Conservation (phyloP, 2,113 vertebrate species). For the Clarias macrocephalus region DNA sequence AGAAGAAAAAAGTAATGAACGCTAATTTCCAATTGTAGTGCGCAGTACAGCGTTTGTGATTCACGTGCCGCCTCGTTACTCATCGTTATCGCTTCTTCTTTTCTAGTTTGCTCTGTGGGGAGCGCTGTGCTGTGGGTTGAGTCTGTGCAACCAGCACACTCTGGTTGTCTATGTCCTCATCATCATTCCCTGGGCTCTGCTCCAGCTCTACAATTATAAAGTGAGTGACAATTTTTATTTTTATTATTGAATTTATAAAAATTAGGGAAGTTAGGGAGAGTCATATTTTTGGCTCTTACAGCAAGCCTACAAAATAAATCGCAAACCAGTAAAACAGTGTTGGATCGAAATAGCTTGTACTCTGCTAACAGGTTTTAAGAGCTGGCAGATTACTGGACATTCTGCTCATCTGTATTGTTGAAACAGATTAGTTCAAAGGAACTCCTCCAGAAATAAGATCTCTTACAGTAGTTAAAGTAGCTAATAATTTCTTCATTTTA, state of each 20-base stretch:
- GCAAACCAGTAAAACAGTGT: slow-evolving; percentile 26
- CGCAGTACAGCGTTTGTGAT: not conserved
- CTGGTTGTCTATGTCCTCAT: slow-evolving; percentile 82
- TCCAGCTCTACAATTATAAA: slow-evolving; percentile 70
- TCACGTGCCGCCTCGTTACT: slow-evolving; percentile 11
- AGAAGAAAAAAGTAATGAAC: slow-evolving; percentile 87
- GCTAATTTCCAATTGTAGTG: slow-evolving; percentile 22
- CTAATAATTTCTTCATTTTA: not conserved
- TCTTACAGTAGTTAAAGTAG: slow-evolving; percentile 6
- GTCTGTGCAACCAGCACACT: slow-evolving; percentile 97
- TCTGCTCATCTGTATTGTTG: slow-evolving; percentile 18
- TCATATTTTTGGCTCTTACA: slow-evolving; percentile 12
- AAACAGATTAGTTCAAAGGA: slow-evolving; percentile 20
- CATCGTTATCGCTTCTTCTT: slow-evolving; percentile 24
- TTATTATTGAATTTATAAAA: too few species aligned
- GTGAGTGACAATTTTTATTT: slow-evolving; percentile 64
- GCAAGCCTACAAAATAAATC: slow-evolving; percentile 22
- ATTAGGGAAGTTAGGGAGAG: not conserved
- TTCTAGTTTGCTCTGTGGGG: slow-evolving; percentile 82
- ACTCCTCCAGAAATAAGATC: not conserved
- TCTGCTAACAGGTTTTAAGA: slow-evolving; percentile 22
- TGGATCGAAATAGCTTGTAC: slow-evolving; percentile 18
- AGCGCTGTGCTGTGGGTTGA: slow-evolving; percentile 90
- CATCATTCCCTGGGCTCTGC: slow-evolving; percentile 85
- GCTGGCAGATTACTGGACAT: slow-evolving; percentile 18